Base-by-base conservation (phyloP, 2,113 vertebrate genomes). In the Mixornis gularis region DNA sequence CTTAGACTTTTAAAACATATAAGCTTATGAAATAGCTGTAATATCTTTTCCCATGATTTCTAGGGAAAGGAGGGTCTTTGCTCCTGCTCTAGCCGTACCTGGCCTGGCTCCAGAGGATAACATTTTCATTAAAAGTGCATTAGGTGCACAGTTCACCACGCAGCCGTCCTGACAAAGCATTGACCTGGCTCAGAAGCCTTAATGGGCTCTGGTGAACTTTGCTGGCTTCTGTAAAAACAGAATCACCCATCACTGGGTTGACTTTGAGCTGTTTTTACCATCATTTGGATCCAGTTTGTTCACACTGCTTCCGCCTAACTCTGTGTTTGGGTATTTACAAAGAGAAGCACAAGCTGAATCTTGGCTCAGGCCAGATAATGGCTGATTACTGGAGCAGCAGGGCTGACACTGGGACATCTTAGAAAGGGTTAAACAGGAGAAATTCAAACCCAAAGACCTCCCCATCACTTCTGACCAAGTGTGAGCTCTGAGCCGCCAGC, bases 51-150 rank as follows among this genome's bases (percentile, higher is more conserved):
- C 41, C 55, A 36, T 74, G 69, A 88, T 86, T 92, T 79, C 79
- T 30, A 34, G 40, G 81, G 92, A 81, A 68, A 0, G n/a, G 84
- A 91, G 44, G 68, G 90, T 84, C 94, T 95, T 72, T 92, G 82
- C 87, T 83, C 32, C 79, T 49, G 55, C 68, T 82, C 65, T 40
- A 48, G 70, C 41, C 3, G 0, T 63, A 78, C 48, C 78, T 96
- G 93, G 94, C 91, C 71, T 55, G 1, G 1, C 86, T 96, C 94
- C 93, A 96, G 83, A 58, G 92, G 89, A 94, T 95, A 87, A 95
- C 87, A 72, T 97, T 96, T 97, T 96, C 93, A 95, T 95, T 93
- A 92, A 92, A 93, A 91, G 72, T 91, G 82, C 76, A 96, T 96
- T 96, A 95, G 91, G 88, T 69, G 49, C 77, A 79, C 77, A 77